Percentiles rank a stretch among this genome's conserved stretches.
Evolutionary conservation across 1,140 invertebrate genomes (phyloP).

Genomic region (Stenopsyche tienmushanensis): DNA sequence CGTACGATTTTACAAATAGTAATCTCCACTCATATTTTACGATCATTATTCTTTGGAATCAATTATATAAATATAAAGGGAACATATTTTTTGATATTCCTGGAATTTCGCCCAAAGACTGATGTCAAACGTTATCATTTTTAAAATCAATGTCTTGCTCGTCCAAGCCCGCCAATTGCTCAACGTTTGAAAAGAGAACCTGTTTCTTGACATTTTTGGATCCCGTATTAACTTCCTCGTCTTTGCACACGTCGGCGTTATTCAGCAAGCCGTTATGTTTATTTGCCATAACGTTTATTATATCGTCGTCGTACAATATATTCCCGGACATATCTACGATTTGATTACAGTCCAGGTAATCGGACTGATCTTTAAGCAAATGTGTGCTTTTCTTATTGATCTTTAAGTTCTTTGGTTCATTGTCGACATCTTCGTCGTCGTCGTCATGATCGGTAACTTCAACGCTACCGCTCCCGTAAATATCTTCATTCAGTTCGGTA

Average conservation of each 20-base stretch:
- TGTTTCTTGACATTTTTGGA: slow-evolving; percentile 26
- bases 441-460: slow-evolving; percentile 7
- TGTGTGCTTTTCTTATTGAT: neutral
- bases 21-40: no score
- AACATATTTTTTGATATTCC: slow-evolving; percentile 9
- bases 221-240: neutral
- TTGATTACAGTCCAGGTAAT: slow-evolving; percentile 18
- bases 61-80: slow-evolving; percentile 13
- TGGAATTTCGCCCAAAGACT: neutral
- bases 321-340: slow-evolving; percentile 40
- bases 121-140: neutral
- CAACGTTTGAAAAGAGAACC: slow-evolving; percentile 35
- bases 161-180: slow-evolving; percentile 36
- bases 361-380: neutral
- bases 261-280: neutral
- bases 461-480: neutral
- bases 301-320: slow-evolving; percentile 34
- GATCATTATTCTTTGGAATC: no score
- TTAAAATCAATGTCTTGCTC: neutral
- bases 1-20: no score
- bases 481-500: slow-evolving; percentile 5
- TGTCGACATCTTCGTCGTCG: neutral
- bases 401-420: neutral
- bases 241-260: neutral
- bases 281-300: slow-evolving; percentile 5